Percentiles rank a stretch among this genome's conserved stretches.
phyloP scores from a whole-genome alignment of 2,797 vertebrate genomes.

The Enteromius anoplus region DNA sequence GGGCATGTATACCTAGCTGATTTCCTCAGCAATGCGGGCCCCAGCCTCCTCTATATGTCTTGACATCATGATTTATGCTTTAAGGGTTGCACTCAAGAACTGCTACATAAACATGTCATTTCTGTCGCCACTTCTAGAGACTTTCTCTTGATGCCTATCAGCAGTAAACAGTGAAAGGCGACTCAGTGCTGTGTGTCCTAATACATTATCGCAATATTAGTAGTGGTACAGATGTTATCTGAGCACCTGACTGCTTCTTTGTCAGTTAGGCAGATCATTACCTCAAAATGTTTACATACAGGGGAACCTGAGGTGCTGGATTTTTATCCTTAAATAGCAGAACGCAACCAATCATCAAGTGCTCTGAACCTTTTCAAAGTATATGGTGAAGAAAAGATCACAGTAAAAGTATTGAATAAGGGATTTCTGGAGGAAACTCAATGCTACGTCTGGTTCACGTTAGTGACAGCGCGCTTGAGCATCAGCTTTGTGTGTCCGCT shows the following conservation, averaged over 20 bases:
- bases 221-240: constrained; percentile 15
- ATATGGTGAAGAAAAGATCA: constrained; percentile 6
- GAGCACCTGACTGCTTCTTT: constrained; percentile 10
- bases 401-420: constrained; percentile 14
- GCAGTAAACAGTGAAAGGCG: constrained; percentile 48
- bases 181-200: constrained; percentile 9
- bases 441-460: constrained; percentile 36
- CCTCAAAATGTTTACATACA: constrained; percentile 25
- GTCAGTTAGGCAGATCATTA: constrained; percentile 18
- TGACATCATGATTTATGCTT: constrained; percentile 64
- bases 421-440: constrained; percentile 21
- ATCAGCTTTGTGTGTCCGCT: constrained; percentile 49
- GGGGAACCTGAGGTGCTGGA: not conserved
- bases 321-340: constrained; percentile 32
- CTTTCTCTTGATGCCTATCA: constrained; percentile 60
- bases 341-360: constrained; percentile 25
- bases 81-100: constrained; percentile 55
- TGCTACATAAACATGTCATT: constrained; percentile 62
- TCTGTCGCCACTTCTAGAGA: constrained; percentile 45
- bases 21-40: constrained; percentile 52
- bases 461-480: constrained; percentile 42
- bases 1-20: constrained; percentile 33
- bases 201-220: constrained; percentile 27
- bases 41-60: constrained; percentile 35
- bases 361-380: constrained; percentile 10